A percentile compares a stretch with the other conserved stretches of the same genome.
These are phyloP conservation scores for Campylomormyrus tamandua DNA, from an alignment of 2,113 vertebrate species.

Conservation along the genomic window DNA sequence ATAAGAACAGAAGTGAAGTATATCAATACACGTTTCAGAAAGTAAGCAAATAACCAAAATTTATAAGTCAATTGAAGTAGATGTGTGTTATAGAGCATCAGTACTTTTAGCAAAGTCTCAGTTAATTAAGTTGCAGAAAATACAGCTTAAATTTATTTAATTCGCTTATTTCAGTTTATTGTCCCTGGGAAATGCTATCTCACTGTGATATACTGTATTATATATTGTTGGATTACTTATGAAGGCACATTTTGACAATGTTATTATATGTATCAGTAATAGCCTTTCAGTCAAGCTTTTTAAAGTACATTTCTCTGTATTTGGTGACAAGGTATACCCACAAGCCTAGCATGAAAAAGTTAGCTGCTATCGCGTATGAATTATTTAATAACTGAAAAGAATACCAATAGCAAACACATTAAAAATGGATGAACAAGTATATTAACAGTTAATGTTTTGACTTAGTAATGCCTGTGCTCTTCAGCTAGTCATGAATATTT, in stretches of 20 bases:
- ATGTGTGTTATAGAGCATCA: too few relatives aligned
- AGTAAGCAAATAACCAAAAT: background rate
- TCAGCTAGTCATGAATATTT: background rate
- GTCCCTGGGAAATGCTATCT: background rate
- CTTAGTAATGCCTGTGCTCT: background rate
- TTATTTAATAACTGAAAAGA: slow-evolving; percentile 16
- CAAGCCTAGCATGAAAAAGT: background rate
- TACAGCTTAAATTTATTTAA: background rate
- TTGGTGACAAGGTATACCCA: background rate
- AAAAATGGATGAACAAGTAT: background rate
- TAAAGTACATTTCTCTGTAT: slow-evolving; percentile 12
- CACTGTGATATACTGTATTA: background rate
- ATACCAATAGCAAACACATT: background rate
- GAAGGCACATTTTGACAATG: slow-evolving; percentile 9
- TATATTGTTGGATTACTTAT: background rate
- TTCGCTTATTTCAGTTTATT: background rate
- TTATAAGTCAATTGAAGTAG: background rate
- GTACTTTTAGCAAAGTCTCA: background rate
- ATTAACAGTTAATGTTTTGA: background rate
- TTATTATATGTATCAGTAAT: slow-evolving; percentile 14
- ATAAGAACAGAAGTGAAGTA: background rate
- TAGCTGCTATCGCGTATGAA: background rate
- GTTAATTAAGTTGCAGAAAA: background rate
- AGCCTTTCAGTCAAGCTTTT: slow-evolving; percentile 11
- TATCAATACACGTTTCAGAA: background rate